Evolutionary conservation across 2,888 invertebrate genomes (phyloP).

Genomic region (Drosophila prostipennis): DNA sequence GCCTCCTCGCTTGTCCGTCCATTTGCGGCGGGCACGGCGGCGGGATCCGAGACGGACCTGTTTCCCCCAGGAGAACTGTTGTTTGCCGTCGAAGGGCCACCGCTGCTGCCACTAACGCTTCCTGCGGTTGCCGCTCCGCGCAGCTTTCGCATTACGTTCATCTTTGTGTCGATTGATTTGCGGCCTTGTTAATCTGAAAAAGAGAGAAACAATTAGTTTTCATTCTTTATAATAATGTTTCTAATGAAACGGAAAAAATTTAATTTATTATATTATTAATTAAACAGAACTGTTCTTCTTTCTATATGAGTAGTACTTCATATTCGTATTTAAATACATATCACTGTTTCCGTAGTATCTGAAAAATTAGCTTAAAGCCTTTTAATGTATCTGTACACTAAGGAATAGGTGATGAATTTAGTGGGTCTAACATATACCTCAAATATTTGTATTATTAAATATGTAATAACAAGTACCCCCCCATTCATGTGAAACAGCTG

Average conservation of each 20-base stretch:
- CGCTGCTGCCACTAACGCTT: conserved; percentile 82
- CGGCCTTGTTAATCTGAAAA: conserved; percentile 48
- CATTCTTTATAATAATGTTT: too few relatives aligned
- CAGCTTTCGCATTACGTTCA: conserved; percentile 97
- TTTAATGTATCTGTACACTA: too few relatives aligned
- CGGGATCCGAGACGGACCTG: conserved; percentile 84
- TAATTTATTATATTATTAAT: not conserved
- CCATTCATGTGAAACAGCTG: too few relatives aligned
- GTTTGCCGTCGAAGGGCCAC: conserved; percentile 83
- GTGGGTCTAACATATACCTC: too few relatives aligned
- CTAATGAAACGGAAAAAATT: not conserved
- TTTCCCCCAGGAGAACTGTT: conserved; percentile 43
- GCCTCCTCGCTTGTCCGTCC: conserved; percentile 85
- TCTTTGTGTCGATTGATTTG: conserved; percentile 76
- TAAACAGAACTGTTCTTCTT: too few relatives aligned
- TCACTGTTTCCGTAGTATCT: too few relatives aligned
- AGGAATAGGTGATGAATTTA: too few relatives aligned
- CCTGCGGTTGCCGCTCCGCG: conserved; percentile 84
- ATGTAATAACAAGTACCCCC: too few relatives aligned
- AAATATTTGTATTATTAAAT: too few relatives aligned
- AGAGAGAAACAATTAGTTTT: not conserved
- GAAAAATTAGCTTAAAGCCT: too few relatives aligned
- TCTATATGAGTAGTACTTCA: too few relatives aligned
- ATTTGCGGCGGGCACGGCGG: conserved; percentile 63
- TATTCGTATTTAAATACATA: too few relatives aligned